Evolutionary conservation across 1,140 invertebrate genomes (phyloP).

Genomic region (Brachionus plicatilis): DNA sequence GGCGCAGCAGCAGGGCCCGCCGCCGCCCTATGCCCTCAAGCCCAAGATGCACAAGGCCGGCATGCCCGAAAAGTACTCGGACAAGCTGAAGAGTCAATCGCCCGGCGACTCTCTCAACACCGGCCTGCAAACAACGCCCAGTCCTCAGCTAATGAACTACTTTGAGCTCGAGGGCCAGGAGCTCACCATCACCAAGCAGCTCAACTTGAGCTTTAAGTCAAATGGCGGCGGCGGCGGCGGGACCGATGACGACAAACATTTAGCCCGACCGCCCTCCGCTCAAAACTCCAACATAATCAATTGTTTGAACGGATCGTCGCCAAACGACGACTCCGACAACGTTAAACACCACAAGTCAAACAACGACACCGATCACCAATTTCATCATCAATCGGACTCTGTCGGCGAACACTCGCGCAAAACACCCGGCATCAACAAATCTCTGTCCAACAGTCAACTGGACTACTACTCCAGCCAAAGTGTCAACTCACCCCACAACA

Average conservation of each 20-base stretch:
- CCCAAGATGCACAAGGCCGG: constrained; percentile 26
- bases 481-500: not conserved
- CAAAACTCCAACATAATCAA: constrained; percentile 25
- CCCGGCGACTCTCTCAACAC: not conserved
- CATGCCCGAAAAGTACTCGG: constrained; percentile 19
- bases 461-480: not conserved
- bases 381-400: not conserved
- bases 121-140: constrained; percentile 34
- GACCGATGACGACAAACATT: not conserved
- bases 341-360: not conserved
- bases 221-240: not conserved
- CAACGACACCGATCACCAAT: not conserved
- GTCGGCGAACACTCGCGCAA: not conserved
- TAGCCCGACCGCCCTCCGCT: not conserved
- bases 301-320: not conserved
- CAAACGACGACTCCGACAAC: not conserved
- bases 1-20: not conserved
- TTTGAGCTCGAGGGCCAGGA: constrained; percentile 37
- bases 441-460: not conserved
- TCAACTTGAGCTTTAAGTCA: constrained; percentile 21
- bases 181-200: constrained; percentile 37
- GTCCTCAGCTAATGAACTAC: constrained; percentile 40
- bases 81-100: not conserved
- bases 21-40: constrained; percentile 26
- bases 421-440: constrained; percentile 20